These are phyloP conservation scores for Napeogenes sylphis DNA, from an alignment of 2,888 invertebrate species.

Conservation along the genomic window DNA sequence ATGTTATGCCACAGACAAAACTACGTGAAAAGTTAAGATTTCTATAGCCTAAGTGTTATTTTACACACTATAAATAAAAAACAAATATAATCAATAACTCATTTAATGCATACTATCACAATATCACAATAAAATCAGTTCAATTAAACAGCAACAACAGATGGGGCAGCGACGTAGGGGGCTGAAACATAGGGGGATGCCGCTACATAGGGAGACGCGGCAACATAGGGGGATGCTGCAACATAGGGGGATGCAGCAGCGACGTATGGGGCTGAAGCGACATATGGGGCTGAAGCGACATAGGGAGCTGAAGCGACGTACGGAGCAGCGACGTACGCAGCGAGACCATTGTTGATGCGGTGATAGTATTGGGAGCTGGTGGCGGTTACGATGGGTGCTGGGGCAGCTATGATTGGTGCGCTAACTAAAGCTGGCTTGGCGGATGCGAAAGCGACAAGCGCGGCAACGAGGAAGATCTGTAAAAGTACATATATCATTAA, in stretches of 20 bases:
- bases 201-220: constrained; percentile 27
- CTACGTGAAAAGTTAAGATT: too few relatives aligned
- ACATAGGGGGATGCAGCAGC: constrained; percentile 37
- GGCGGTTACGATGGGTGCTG: constrained; percentile 78
- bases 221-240: constrained; percentile 32
- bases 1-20: too few relatives aligned
- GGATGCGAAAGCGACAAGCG: constrained; percentile 56
- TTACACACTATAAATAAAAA: constrained; percentile 8
- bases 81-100: constrained; percentile 14
- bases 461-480: constrained; percentile 58
- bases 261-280: constrained; percentile 44
- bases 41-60: too few relatives aligned
- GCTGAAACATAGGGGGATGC: constrained; percentile 27
- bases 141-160: constrained; percentile 33
- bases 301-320: constrained; percentile 44
- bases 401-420: constrained; percentile 52
- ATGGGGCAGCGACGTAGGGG: constrained; percentile 27
- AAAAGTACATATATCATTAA: constrained; percentile 20
- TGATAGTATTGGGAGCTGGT: constrained; percentile 83
- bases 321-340: constrained; percentile 65
- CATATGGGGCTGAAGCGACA: constrained; percentile 38
- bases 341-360: constrained; percentile 78
- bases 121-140: not conserved
- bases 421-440: constrained; percentile 55
- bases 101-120: constrained; percentile 29